Base-by-base conservation (phyloP, 2,797 vertebrate genomes). In the Poecilia velifera region DNA sequence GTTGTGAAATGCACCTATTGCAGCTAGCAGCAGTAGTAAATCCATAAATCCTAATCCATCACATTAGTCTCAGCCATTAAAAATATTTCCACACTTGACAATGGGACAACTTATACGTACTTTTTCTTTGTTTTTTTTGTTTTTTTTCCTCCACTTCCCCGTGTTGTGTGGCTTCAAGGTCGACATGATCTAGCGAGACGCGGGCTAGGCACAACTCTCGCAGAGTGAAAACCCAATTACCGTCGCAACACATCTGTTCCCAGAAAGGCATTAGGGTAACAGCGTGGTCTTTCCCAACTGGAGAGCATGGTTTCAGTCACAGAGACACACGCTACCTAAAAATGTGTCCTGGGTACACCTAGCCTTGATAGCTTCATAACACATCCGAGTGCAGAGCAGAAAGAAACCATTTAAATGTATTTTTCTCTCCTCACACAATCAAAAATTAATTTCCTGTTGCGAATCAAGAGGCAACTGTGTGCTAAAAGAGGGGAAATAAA, bases 241-340 rank as follows among this genome's bases (percentile, higher is more conserved):
- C 74, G 68, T 66, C 62, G 84, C 82, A 83, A 84, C 81, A 77
- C 79, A 73, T 83, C 84, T 82, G 68, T 94, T 94, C 91, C 91
- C 88, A 93, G 90, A 94, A 95, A 86, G 25, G 73, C 80, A 92
- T 93, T 85, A 90, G 46, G 72, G 77, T 88, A 87, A 84, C 90
- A 90, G 84, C 83, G 77, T 88, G 90, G 74, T 82, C 70, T 88
- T 86, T 82, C 76, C 78, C 64, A 80, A 70, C 72, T 45, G 55
- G 59, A 81, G 68, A 74, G 74, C 55, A 76, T 10, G 70, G 71
- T 10, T 83, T 82, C 77, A 84, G 31, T 82, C 76, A 74, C 76
- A 8, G 49, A 79, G 79, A 79, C 76, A 79, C 76, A 79, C 6
- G 73, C 87, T 36, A 81, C 36, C 18, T 12, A n/a, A 78, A 82